Base-by-base conservation (phyloP, 2,888 invertebrate genomes). In the Troilus luridus region DNA sequence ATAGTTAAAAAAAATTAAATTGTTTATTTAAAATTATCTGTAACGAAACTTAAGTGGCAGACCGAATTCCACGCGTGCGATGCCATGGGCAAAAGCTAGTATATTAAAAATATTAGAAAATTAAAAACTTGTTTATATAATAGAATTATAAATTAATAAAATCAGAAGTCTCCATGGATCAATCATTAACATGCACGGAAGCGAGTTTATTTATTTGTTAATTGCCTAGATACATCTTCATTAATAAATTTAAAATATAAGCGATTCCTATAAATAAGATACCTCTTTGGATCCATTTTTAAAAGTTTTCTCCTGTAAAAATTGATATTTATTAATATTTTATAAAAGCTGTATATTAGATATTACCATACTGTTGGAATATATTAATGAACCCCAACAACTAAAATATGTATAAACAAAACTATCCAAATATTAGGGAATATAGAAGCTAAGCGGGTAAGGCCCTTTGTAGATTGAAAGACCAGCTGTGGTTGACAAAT, bases 221-320 rank as follows among this genome's bases (percentile, higher is more conserved):
- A 41, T 19, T 41, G 41, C 41, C 14, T 41, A 77, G 17, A 77
- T 41, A 3, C 5, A 0, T 17, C 6, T 6, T 14, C 8, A 3
- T 41, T 41, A 41, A 41, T 41, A 3, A 41, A 41, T 41, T 41
- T 41, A 41, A 77, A 77, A 14, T 2, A 27, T 72, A 27, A 41
- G 72, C 41, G 1, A 77, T 24, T 67, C 12, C 14, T 24, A 67
- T 41, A 67, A 67, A 67, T 67, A 41, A 77, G 41, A 77, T 77
- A 77, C 72, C 72, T 77, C 41, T 9, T 77, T 41, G 72, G 17
- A 77, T 77, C 41, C 72, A 77, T 77, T 77, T 67, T 67, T 77
- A 41, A 9, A 77, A 24, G 72, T 41, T 14, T 77, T 41, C 72
- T 77, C 72, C 72, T 77, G 72, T 8, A 77, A 77, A 77, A 77